Conservation (phyloP, 2,113 vertebrate genomes). For the Equus quagga region DNA sequence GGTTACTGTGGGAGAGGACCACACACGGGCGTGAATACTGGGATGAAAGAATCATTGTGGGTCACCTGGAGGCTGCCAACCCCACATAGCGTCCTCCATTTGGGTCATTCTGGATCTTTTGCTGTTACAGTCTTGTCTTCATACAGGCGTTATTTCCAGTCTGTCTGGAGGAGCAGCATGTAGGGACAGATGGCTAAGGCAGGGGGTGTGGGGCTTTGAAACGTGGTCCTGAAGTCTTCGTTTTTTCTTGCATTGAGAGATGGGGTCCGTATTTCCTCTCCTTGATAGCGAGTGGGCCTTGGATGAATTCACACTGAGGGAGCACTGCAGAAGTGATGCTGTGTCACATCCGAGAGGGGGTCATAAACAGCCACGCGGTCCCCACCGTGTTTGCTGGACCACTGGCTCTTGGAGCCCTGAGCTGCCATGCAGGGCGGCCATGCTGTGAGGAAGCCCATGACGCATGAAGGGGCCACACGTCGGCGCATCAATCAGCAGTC, state of each 20-base stretch:
- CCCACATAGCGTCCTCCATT: not conserved
- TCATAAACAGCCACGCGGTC: not conserved
- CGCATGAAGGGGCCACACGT: accelerated
- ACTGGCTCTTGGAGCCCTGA: not conserved
- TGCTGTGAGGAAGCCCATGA: not conserved
- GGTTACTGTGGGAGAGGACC: not conserved
- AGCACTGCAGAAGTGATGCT: not conserved
- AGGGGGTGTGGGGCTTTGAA: not conserved
- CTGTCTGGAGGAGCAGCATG: not conserved
- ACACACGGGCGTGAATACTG: accelerated
- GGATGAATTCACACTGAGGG: not conserved
- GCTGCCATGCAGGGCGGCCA: not conserved
- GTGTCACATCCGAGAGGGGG: no score
- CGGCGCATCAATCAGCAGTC: not conserved
- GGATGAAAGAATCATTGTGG: not conserved
- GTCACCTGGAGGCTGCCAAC: not conserved
- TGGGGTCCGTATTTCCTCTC: no score
- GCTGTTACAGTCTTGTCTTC: not conserved
- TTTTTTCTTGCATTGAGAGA: not conserved
- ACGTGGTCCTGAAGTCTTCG: not conserved
- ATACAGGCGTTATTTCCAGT: not conserved
- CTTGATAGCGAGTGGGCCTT: not conserved
- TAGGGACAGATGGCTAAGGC: not conserved
- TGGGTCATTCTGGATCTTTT: not conserved
- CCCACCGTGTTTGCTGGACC: not conserved